Evolutionary conservation across 2,797 vertebrate species (phyloP).

Genomic region (Fistularia commersonii): DNA sequence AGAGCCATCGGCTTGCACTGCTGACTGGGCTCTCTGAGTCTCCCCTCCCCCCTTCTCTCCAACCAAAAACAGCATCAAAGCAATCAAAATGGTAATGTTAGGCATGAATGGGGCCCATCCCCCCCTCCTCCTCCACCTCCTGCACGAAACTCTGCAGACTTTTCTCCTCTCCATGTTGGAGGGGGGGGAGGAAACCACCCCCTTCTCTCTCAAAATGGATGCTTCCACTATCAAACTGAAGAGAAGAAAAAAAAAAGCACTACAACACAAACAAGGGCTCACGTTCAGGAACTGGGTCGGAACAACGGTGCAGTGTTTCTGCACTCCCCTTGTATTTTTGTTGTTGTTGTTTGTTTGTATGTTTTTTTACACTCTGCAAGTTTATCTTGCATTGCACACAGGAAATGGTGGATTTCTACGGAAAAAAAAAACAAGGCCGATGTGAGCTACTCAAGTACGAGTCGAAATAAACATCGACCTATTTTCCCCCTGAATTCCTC

Average conservation of each 20-base stretch:
- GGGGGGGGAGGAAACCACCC: constrained; percentile 74
- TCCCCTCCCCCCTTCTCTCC: constrained; percentile 78
- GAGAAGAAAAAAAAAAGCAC: constrained; percentile 6
- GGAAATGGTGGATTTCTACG: constrained; percentile 35
- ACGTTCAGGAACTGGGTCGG: too few relatives aligned
- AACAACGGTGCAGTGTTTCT: too few relatives aligned
- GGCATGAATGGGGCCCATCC: constrained; percentile 92
- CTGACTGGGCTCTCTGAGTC: constrained; percentile 80
- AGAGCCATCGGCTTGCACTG: constrained; percentile 82
- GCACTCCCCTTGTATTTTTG: too few relatives aligned
- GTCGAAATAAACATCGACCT: constrained; percentile 12
- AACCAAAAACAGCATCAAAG: constrained; percentile 96
- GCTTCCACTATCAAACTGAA: constrained; percentile 90
- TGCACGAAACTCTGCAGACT: constrained; percentile 91
- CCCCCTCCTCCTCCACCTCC: constrained; percentile 57
- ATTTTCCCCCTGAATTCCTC: constrained; percentile 1
- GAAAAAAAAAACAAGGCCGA: too few relatives aligned
- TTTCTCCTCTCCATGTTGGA: constrained; percentile 84
- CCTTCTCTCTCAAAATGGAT: constrained; percentile 94
- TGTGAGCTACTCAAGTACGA: neutral
- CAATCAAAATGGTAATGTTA: constrained; percentile 99
- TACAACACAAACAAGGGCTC: too few relatives aligned
- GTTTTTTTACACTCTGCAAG: constrained; percentile 1
- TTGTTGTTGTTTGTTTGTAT: too few relatives aligned
- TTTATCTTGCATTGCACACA: constrained; percentile 39